Percentiles rank a stretch among this genome's conserved stretches.
phyloP scores from a whole-genome alignment of 2,888 invertebrate genomes.

The Timema cristinae region DNA sequence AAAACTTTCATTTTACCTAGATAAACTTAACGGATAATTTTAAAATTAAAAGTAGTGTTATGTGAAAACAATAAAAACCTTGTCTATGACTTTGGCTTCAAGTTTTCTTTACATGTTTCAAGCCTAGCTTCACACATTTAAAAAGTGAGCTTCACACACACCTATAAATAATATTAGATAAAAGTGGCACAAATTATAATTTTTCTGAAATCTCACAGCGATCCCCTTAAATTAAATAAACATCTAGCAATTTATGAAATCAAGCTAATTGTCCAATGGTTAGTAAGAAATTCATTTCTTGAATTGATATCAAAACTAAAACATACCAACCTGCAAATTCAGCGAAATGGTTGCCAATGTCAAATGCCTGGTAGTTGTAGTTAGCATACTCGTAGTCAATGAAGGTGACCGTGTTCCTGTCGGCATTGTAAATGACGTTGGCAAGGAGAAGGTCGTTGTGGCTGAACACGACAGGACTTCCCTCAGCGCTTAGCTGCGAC shows the following conservation, averaged over 20 bases:
- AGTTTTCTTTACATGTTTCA: too few relatives aligned
- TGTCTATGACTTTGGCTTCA: neutral
- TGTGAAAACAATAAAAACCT: neutral
- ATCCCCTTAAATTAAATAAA: neutral
- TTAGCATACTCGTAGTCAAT: conserved; percentile 98
- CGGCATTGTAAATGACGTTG: conserved; percentile 80
- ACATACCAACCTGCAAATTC: conserved; percentile 82
- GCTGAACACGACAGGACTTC: conserved; percentile 83
- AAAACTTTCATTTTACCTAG: neutral
- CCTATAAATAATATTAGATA: neutral
- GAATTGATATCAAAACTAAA: neutral
- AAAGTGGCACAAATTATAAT: neutral
- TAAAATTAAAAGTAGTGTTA: neutral
- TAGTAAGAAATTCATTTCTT: too few relatives aligned
- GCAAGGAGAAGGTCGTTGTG: conserved; percentile 96
- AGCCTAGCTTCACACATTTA: neutral
- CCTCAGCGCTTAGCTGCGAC: conserved; percentile 56
- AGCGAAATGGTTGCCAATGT: conserved; percentile 97
- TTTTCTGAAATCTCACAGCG: neutral
- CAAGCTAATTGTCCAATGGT: too few relatives aligned
- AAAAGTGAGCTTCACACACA: too few relatives aligned
- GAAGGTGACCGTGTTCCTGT: conserved; percentile 69
- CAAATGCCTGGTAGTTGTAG: conserved; percentile 90
- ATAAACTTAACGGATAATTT: neutral
- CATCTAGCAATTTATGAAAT: too few relatives aligned